Evolutionary conservation across 37 sponge, comb jelly and placozoan species (phyloP), one percentile per base, ranked within the genome.

Genomic region (Ianthella basta): DNA sequence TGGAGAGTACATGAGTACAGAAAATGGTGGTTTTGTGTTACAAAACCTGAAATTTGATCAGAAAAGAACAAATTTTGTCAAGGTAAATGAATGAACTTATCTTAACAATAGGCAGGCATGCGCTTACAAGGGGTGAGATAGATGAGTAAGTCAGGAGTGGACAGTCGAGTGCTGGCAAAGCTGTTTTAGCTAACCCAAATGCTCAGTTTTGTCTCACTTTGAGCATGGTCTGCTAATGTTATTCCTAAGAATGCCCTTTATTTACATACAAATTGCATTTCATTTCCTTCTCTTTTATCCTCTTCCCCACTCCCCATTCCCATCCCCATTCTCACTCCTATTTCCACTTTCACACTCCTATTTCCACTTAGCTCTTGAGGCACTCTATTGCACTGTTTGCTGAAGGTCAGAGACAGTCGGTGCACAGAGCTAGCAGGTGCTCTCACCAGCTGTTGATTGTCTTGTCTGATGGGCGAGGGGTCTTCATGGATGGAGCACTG

Each of bases 401-500:
- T 55, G 79, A 82, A 33, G 36, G 20, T 10, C 40, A 24, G 25
- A 50, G 53, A n/a, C 56, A 54, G 13, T 19, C 64, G 0, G 60
- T 34, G 15, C 35, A 25, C 23, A 33, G 64, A 6, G 65, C 53
- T 53, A 41, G 59, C 0, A 44, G 36, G 34, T 78, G 74, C 23
- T 81, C 81, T 15, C 85, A 85, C 38, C 97, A 94, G 86, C 83
- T 98, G 38, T 59, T 98, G 84, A 60, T 98, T 18, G 86, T 98
- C 12, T 72, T 98, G 30, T 96, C 97, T 37, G 99, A 98, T 91
- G 99, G 99, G 14, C 89, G 99, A 72, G 99, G 99, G 15, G 89
- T 96, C 32, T 96, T 96, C 87, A 89, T 83, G 18, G 95, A 95
- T 60, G 97, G 97, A 27, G 74, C 81, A 55, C 70, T 56, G 84